These are phyloP conservation scores for Oscheius onirici DNA, from an alignment of 2,888 invertebrate genomes.

Conservation along the genomic window DNA sequence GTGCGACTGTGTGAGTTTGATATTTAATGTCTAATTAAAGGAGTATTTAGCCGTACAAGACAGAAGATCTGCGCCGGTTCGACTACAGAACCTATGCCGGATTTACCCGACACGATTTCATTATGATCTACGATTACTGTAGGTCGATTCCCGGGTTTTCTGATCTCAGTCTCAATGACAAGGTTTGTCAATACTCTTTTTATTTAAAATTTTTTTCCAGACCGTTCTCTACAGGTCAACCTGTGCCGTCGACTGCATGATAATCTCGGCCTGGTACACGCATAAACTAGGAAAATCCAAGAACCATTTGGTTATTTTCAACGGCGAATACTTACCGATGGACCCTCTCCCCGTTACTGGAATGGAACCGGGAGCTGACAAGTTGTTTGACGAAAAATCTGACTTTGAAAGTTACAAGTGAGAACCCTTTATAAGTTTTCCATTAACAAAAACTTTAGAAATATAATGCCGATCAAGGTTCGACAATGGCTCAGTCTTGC, in stretches of 20 bases:
- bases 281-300: conserved; percentile 37
- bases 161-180: conserved; percentile 40
- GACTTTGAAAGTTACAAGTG: conserved; percentile 53
- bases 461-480: conserved; percentile 51
- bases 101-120: conserved; percentile 50
- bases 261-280: conserved; percentile 53
- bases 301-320: conserved; percentile 39
- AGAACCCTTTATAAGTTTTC: conserved; percentile 2
- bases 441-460: conserved; percentile 34
- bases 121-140: conserved; percentile 54
- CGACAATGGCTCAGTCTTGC: conserved; percentile 49
- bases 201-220: conserved; percentile 23
- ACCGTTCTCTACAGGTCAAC: conserved; percentile 49
- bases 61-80: conserved; percentile 45
- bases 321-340: conserved; percentile 49
- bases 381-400: conserved; percentile 32
- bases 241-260: conserved; percentile 53
- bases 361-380: conserved; percentile 39
- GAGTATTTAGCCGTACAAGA: conserved; percentile 50
- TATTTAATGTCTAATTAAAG: neutral
- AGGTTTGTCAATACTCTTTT: conserved; percentile 26
- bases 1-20: conserved; percentile 52
- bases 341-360: conserved; percentile 47
- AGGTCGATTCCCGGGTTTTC: conserved; percentile 50
- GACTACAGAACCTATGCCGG: conserved; percentile 48